Percentiles rank a stretch among this genome's conserved stretches.
Conservation (phyloP, 1,140 invertebrate genomes). For the Galendromus occidentalis region DNA sequence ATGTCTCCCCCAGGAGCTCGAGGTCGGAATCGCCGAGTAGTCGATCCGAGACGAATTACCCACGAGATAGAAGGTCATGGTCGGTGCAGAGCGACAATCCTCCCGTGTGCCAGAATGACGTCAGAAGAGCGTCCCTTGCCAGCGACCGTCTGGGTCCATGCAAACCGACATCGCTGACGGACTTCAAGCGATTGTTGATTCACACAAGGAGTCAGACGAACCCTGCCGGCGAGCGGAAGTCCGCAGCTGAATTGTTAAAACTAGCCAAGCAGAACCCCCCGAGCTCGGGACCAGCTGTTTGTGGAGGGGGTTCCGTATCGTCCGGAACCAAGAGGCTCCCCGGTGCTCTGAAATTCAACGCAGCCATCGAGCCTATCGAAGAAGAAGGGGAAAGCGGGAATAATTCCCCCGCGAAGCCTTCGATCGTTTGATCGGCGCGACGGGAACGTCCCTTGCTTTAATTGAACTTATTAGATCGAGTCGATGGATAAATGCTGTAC, state of each 20-base stretch:
- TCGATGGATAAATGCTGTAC: too few relatives aligned
- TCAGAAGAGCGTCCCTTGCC: slow-evolving; percentile 35
- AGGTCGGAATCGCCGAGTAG: slow-evolving; percentile 16
- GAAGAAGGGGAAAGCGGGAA: neutral
- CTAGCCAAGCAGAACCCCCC: slow-evolving; percentile 29
- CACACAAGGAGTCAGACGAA: slow-evolving; percentile 39
- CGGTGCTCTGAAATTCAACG: neutral
- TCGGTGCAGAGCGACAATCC: slow-evolving; percentile 10
- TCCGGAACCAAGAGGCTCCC: neutral
- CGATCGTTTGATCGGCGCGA: neutral
- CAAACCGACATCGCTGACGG: slow-evolving; percentile 28
- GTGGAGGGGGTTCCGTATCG: neutral
- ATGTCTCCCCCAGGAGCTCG: neutral
- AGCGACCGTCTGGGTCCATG: slow-evolving; percentile 31
- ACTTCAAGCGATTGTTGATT: slow-evolving; percentile 57
- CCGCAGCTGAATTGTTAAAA: slow-evolving; percentile 60
- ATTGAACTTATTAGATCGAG: too few relatives aligned
- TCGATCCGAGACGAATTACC: slow-evolving; percentile 17
- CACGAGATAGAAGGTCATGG: slow-evolving; percentile 11
- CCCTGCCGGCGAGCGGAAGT: slow-evolving; percentile 38
- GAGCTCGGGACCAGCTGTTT: neutral
- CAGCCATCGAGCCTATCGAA: neutral
- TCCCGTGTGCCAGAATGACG: slow-evolving; percentile 23
- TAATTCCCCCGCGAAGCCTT: slow-evolving; percentile 1
- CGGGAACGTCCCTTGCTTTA: too few relatives aligned